A percentile compares a stretch with the other conserved stretches of the same genome.
phyloP scores from a whole-genome alignment of 2,113 vertebrate genomes.

The Dolichallabes microphthalmus region DNA sequence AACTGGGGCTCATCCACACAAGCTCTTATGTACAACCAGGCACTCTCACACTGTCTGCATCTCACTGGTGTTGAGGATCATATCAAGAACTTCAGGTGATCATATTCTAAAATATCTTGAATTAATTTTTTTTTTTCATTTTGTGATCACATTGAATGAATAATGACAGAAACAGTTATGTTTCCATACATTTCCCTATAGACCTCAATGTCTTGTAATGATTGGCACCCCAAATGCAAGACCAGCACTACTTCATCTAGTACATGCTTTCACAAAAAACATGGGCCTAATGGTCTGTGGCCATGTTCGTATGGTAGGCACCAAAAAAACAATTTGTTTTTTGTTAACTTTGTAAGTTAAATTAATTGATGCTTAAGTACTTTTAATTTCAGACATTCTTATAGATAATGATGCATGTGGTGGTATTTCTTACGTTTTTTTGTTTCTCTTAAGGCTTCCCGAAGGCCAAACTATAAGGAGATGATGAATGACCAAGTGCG shows the following conservation, averaged over 20 bases:
- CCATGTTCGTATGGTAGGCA: constrained; percentile 83
- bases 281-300: constrained; percentile 94
- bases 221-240: constrained; percentile 87
- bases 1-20: constrained; percentile 99
- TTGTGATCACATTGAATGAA: not conserved
- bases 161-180: not conserved
- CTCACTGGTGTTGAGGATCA: constrained; percentile 94
- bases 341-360: not conserved
- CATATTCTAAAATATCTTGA: not conserved
- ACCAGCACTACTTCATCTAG: constrained; percentile 89
- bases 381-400: not conserved
- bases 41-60: constrained; percentile 87
- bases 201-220: constrained; percentile 95
- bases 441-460: constrained; percentile 73
- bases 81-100: constrained; percentile 93
- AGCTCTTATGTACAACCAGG: constrained; percentile 92
- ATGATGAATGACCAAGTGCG: constrained; percentile 80
- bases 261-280: constrained; percentile 93
- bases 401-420: not conserved
- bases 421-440: not conserved
- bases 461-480: constrained; percentile 89
- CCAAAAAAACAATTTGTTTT: not conserved
- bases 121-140: not conserved
- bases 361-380: no score
- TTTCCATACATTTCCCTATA: constrained; percentile 56